Evolutionary conservation across 2,888 invertebrate genomes (phyloP).

Genomic region (Acronicta alni): DNA sequence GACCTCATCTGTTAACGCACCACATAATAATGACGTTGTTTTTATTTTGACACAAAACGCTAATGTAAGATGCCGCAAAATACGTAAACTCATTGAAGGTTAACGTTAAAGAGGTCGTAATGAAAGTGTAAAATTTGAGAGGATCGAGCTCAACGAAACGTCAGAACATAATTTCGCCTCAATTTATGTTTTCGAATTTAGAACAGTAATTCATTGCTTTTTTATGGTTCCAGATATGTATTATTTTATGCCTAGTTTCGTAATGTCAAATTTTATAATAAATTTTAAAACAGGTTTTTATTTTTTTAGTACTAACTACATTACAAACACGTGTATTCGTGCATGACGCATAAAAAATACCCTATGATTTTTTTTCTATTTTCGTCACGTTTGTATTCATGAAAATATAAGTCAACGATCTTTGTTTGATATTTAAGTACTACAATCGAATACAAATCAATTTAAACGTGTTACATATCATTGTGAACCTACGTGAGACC

Average conservation of each 20-base stretch:
- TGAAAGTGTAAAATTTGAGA: slow-evolving; percentile 23
- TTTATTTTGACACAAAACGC: slow-evolving; percentile 37
- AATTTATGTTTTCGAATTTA: slow-evolving; percentile 30
- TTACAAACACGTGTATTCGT: slow-evolving; percentile 1
- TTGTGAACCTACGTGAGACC: slow-evolving; percentile 54
- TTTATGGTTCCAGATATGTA: neutral
- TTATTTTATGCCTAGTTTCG: neutral
- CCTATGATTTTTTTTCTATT: slow-evolving; percentile 23
- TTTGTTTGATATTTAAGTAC: slow-evolving; percentile 43
- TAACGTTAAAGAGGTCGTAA: slow-evolving; percentile 27
- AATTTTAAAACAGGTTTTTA: too few relatives aligned
- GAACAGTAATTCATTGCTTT: slow-evolving; percentile 10
- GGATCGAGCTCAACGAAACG: slow-evolving; percentile 5
- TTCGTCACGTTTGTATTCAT: slow-evolving; percentile 35
- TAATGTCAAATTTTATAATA: neutral
- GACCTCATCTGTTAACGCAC: slow-evolving; percentile 34
- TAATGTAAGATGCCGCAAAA: slow-evolving; percentile 15
- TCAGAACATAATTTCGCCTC: slow-evolving; percentile 15
- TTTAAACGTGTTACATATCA: slow-evolving; percentile 39
- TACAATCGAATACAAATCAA: slow-evolving; percentile 50
- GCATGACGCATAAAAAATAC: slow-evolving; percentile 21
- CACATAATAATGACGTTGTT: slow-evolving; percentile 18
- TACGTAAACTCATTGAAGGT: slow-evolving; percentile 34
- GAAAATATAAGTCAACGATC: slow-evolving; percentile 43
- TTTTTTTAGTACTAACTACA: too few relatives aligned